These are phyloP conservation scores for Catalaphyllia jardinei DNA, from an alignment of 64 coral and sea anemone species.

Conservation along the genomic window DNA sequence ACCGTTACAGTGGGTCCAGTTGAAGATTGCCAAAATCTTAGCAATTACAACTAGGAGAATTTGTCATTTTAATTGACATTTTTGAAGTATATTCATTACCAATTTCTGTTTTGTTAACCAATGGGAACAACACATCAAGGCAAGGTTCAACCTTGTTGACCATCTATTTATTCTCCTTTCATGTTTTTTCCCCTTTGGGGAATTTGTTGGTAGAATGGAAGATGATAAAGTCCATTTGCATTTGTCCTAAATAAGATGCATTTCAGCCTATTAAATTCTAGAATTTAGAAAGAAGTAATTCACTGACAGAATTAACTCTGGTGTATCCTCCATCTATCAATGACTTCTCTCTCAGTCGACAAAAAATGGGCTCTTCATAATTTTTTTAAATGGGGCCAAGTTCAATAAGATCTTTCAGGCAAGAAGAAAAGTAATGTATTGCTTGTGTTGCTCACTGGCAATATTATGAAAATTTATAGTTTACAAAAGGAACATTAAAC, in stretches of 20 bases:
- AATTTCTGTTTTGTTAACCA: neutral
- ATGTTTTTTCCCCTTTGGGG: neutral
- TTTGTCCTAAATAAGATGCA: neutral
- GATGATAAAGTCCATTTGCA: neutral
- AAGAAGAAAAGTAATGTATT: too few species aligned
- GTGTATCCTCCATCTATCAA: too few species aligned
- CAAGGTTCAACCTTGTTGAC: neutral
- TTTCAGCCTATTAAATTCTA: too few species aligned
- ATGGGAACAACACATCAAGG: neutral
- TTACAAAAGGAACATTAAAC: neutral
- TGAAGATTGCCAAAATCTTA: conserved; percentile 38
- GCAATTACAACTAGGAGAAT: conserved; percentile 1
- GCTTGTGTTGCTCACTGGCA: too few species aligned
- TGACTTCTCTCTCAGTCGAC: too few species aligned
- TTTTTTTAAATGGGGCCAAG: too few species aligned
- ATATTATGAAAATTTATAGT: too few species aligned
- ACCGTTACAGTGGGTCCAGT: conserved; percentile 96
- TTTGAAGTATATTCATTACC: neutral
- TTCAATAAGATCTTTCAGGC: too few species aligned
- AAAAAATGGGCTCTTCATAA: too few species aligned
- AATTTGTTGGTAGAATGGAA: neutral
- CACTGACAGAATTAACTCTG: too few species aligned
- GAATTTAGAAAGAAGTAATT: too few species aligned
- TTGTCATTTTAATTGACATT: neutral
- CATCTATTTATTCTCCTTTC: neutral